A percentile compares a stretch with the other conserved stretches of the same genome.
phyloP scores from a whole-genome alignment of 2,888 invertebrate genomes.

The Incurvaria masculella region DNA sequence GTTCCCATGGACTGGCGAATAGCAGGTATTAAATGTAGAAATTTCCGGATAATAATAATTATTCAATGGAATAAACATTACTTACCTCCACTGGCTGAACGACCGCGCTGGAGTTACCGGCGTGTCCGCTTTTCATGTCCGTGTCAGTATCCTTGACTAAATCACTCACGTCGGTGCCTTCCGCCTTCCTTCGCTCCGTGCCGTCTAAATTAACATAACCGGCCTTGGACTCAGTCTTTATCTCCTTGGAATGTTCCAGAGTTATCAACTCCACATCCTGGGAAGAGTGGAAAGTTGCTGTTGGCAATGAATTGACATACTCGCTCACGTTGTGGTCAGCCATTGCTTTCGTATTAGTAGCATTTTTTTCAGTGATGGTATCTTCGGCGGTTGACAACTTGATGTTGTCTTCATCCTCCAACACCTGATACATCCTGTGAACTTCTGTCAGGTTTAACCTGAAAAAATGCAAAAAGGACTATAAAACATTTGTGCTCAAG shows the following conservation, averaged over 20 bases:
- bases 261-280: neutral
- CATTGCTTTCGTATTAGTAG: too few relatives aligned
- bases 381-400: conserved; percentile 33
- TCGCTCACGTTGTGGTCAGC: neutral
- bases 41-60: too few relatives aligned
- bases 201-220: conserved; percentile 48
- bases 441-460: conserved; percentile 50
- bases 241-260: conserved; percentile 27
- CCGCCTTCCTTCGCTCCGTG: conserved; percentile 37
- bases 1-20: too few relatives aligned
- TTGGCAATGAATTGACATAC: too few relatives aligned
- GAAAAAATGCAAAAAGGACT: conserved; percentile 22
- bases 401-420: conserved; percentile 49
- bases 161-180: conserved; percentile 34
- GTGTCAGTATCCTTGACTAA: conserved; percentile 38
- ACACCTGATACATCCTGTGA: conserved; percentile 43
- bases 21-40: too few relatives aligned
- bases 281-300: neutral
- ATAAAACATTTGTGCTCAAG: too few relatives aligned
- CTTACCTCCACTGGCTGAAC: too few relatives aligned
- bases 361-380: conserved; percentile 17
- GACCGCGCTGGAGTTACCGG: too few relatives aligned
- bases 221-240: conserved; percentile 46
- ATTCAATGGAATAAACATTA: too few relatives aligned
- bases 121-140: too few relatives aligned